These are phyloP conservation scores for Phalloptychus januarius DNA, from an alignment of 2,797 vertebrate genomes.

Conservation along the genomic window DNA sequence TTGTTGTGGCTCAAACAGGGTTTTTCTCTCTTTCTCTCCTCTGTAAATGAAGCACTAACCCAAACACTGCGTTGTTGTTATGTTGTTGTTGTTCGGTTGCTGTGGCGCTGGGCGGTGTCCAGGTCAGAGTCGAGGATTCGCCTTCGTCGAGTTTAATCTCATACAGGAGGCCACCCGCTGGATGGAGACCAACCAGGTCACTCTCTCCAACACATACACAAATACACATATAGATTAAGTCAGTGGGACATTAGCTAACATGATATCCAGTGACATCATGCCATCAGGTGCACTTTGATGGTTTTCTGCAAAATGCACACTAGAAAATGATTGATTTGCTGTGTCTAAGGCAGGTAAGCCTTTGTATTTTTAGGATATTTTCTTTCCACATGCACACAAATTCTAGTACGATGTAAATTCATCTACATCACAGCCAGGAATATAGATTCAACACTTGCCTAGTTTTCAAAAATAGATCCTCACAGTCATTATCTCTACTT, in stretches of 20 bases:
- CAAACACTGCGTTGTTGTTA: slow-evolving; percentile 85
- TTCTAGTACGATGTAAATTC: slow-evolving; percentile 42
- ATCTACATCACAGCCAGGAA: slow-evolving; percentile 37
- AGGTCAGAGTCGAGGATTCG: slow-evolving; percentile 98
- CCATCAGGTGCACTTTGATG: slow-evolving; percentile 35
- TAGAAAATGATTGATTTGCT: slow-evolving; percentile 27
- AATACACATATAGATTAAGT: slow-evolving; percentile 72
- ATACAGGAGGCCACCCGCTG: slow-evolving; percentile 95
- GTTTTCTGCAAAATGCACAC: slow-evolving; percentile 38
- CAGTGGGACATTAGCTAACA: slow-evolving; percentile 50
- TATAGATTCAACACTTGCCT: slow-evolving; percentile 42
- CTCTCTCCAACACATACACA: slow-evolving; percentile 88
- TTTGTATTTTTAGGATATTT: slow-evolving; percentile 19
- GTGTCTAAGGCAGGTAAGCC: slow-evolving; percentile 52
- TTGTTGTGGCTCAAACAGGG: slow-evolving; percentile 73
- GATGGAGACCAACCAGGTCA: slow-evolving; percentile 98
- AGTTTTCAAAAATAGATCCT: slow-evolving; percentile 47
- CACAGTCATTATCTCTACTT: slow-evolving; percentile 41
- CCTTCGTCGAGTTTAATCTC: slow-evolving; percentile 97
- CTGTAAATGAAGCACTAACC: slow-evolving; percentile 86
- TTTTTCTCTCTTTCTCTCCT: slow-evolving; percentile 75
- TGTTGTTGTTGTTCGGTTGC: slow-evolving; percentile 86
- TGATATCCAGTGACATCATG: slow-evolving; percentile 40
- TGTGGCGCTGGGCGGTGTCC: slow-evolving; percentile 90
- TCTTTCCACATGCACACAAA: slow-evolving; percentile 22